Percentiles rank a stretch among this genome's conserved stretches.
Evolutionary conservation across 2,888 invertebrate genomes (phyloP).

Genomic region (Steinernema scapterisci): DNA sequence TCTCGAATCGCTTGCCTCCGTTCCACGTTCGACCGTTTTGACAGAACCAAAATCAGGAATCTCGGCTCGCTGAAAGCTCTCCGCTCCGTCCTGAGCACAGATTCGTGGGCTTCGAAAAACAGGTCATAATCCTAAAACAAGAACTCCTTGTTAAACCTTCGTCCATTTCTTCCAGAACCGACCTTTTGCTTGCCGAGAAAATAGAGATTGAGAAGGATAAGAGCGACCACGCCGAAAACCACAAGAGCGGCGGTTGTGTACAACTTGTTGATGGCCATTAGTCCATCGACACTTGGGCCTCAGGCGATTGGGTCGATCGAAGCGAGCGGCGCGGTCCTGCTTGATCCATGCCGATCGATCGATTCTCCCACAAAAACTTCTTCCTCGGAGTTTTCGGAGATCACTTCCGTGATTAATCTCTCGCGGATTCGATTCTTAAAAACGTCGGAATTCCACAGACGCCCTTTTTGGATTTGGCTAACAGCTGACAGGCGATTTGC

Average conservation of each 20-base stretch:
- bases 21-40: constrained; percentile 4
- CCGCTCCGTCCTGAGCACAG: neutral
- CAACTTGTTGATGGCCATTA: constrained; percentile 6
- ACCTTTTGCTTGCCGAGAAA: constrained; percentile 20
- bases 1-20: constrained; percentile 13
- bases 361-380: neutral
- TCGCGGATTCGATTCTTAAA: too few species aligned
- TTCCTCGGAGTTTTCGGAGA: neutral
- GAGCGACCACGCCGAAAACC: constrained; percentile 1
- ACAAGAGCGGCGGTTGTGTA: constrained; percentile 10
- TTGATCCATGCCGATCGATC: constrained; percentile 15
- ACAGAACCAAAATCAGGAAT: constrained; percentile 3
- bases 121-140: neutral
- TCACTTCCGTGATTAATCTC: neutral
- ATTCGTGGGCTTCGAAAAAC: constrained; percentile 3
- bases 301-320: neutral
- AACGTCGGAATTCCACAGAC: too few species aligned
- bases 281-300: neutral
- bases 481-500: too few species aligned
- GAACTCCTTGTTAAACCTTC: neutral
- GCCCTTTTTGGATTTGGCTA: too few species aligned
- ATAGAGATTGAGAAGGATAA: constrained; percentile 12
- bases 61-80: neutral
- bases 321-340: neutral
- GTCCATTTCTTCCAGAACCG: neutral